Percentiles rank a stretch among this genome's conserved stretches.
Evolutionary conservation across 2,113 vertebrate genomes (phyloP).

Genomic region (Scalopus aquaticus): DNA sequence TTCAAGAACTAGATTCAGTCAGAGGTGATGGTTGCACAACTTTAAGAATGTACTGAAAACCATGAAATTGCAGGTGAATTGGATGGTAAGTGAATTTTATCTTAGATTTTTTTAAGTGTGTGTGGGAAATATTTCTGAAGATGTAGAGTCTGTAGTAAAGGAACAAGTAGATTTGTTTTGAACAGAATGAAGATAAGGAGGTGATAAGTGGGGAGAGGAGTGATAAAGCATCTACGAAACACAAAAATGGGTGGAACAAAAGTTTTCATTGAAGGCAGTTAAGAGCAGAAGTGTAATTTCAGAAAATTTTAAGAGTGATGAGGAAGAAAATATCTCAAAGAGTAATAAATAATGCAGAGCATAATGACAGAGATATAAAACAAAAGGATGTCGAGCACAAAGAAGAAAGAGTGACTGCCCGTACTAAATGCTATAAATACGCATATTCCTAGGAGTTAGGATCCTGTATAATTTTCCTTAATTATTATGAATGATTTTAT

Average conservation of each 20-base stretch:
- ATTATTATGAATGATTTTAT: background rate
- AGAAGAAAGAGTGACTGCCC: background rate
- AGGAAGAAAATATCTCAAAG: background rate
- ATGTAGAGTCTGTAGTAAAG: background rate
- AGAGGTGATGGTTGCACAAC: background rate
- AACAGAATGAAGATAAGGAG: background rate
- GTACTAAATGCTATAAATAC: background rate
- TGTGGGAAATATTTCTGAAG: background rate
- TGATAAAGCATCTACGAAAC: background rate
- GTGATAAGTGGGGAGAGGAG: background rate
- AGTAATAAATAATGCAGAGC: background rate
- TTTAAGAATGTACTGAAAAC: background rate
- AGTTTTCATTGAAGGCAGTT: background rate
- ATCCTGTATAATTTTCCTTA: background rate
- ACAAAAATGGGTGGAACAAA: background rate
- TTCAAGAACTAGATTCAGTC: background rate
- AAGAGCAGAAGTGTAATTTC: background rate
- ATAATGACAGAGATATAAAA: background rate
- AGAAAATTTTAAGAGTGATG: background rate
- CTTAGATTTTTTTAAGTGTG: background rate
- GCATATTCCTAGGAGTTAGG: background rate
- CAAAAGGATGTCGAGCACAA: background rate
- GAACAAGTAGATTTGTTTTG: background rate
- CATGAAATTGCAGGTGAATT: too few species aligned
- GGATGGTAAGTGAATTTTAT: background rate